Evolutionary conservation across 1,140 invertebrate genomes (phyloP).

Genomic region (Sweltsa coloradensis): DNA sequence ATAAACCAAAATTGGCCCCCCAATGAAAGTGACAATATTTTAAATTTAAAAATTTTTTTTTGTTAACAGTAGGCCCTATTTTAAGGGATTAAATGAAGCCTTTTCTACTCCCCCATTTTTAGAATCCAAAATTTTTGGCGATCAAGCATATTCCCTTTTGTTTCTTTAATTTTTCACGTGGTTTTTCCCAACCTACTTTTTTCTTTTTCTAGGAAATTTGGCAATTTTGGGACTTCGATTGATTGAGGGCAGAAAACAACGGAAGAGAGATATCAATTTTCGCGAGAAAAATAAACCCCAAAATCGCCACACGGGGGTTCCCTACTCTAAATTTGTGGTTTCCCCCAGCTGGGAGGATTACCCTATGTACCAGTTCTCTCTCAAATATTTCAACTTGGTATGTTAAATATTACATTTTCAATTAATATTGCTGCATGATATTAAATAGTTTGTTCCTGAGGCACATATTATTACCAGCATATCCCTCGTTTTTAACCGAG

Average conservation of each 20-base stretch:
- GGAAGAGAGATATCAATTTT: slow-evolving; percentile 64
- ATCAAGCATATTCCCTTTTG: too few relatives aligned
- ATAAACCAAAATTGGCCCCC: too few relatives aligned
- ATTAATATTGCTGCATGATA: slow-evolving; percentile 6
- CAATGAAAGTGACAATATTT: too few relatives aligned
- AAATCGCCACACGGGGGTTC: slow-evolving; percentile 75
- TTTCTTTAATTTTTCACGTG: too few relatives aligned
- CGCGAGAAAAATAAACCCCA: slow-evolving; percentile 71
- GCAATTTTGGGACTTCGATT: slow-evolving; percentile 67
- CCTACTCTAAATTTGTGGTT: slow-evolving; percentile 79
- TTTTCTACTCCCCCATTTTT: too few relatives aligned
- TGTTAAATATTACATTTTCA: slow-evolving; percentile 17
- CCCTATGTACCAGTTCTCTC: slow-evolving; percentile 91
- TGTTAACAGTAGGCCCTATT: too few relatives aligned
- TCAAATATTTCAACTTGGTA: slow-evolving; percentile 76
- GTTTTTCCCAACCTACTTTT: too few relatives aligned
- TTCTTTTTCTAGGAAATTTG: slow-evolving; percentile 55
- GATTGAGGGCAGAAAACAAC: slow-evolving; percentile 68
- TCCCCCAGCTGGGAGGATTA: slow-evolving; percentile 78
- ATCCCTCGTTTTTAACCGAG: not conserved
- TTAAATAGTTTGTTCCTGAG: not conserved
- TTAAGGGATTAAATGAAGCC: too few relatives aligned
- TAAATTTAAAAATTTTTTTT: too few relatives aligned
- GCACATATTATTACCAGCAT: not conserved
- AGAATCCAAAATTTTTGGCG: too few relatives aligned